Conservation (phyloP, 2,797 vertebrate species). For the Catamblyrhynchus diadema region DNA sequence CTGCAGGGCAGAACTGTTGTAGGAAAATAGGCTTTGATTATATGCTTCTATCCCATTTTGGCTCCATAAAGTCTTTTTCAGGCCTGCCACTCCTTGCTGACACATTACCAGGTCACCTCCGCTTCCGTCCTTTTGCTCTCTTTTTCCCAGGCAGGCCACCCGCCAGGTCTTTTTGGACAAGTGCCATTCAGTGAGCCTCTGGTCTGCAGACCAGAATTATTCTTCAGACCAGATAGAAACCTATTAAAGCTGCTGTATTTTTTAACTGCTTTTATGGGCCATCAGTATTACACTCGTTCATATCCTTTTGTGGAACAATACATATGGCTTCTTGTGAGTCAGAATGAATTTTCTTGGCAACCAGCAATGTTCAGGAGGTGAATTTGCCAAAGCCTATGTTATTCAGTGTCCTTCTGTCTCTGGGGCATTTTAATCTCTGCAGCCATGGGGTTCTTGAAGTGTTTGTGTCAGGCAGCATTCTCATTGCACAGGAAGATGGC, state of each 20-base stretch:
- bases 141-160: slow-evolving; percentile 4
- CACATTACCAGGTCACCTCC: slow-evolving; percentile 59
- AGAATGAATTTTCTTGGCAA: slow-evolving; percentile 55
- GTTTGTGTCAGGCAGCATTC: background rate
- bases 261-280: background rate
- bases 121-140: background rate
- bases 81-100: slow-evolving; percentile 63
- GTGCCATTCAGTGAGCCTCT: background rate
- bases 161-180: background rate
- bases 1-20: background rate
- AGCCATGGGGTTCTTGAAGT: background rate
- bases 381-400: slow-evolving; percentile 15
- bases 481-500: background rate
- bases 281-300: background rate
- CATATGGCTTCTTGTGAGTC: slow-evolving; percentile 22
- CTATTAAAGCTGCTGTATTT: background rate
- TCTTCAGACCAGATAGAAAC: background rate
- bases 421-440: background rate
- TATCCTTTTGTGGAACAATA: slow-evolving; percentile 13
- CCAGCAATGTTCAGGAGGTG: background rate
- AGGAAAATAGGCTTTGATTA: background rate
- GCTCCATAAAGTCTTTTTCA: background rate
- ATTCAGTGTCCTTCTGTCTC: slow-evolving; percentile 3
- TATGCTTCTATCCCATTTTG: background rate
- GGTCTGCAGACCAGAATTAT: background rate